Percentiles rank a stretch among this genome's conserved stretches.
phyloP scores from a whole-genome alignment of 1,140 invertebrate genomes.

The Cyrtorhinus lividipennis region DNA sequence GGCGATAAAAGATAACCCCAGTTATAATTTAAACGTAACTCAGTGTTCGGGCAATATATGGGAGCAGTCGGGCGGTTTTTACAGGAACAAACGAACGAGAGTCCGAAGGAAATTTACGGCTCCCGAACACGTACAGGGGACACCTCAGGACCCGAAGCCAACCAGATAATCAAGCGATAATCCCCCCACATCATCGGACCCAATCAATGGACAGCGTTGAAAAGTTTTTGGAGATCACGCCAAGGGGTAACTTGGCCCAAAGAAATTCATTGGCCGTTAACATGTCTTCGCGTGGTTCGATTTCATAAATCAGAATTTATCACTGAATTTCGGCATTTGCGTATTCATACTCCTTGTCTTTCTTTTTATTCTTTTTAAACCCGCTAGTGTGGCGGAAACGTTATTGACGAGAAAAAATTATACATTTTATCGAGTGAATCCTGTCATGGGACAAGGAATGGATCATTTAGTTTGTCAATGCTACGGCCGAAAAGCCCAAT shows the following conservation, averaged over 20 bases:
- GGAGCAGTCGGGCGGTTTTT: not conserved
- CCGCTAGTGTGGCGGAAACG: not conserved
- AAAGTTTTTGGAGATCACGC: not conserved
- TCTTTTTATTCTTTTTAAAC: too few relatives aligned
- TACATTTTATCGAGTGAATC: too few relatives aligned
- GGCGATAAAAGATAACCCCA: not conserved
- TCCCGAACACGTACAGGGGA: not conserved
- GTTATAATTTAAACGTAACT: not conserved
- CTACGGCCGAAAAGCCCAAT: too few relatives aligned
- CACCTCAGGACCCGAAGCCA: not conserved
- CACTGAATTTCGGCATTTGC: not conserved
- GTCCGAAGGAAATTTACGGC: not conserved
- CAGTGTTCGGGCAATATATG: not conserved
- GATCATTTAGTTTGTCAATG: too few relatives aligned
- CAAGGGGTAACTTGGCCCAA: too few relatives aligned
- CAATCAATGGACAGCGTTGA: not conserved
- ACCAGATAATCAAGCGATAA: not conserved
- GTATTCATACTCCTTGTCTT: not conserved
- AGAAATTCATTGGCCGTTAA: too few relatives aligned
- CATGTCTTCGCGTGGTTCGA: not conserved
- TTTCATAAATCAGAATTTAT: not conserved
- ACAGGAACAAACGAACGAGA: not conserved
- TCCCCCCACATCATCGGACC: not conserved
- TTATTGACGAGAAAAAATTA: not conserved
- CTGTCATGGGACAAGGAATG: too few relatives aligned